A percentile compares a stretch with the other conserved stretches of the same genome.
Conservation (phyloP, 1,140 invertebrate genomes). For the Leucophenga varia region DNA sequence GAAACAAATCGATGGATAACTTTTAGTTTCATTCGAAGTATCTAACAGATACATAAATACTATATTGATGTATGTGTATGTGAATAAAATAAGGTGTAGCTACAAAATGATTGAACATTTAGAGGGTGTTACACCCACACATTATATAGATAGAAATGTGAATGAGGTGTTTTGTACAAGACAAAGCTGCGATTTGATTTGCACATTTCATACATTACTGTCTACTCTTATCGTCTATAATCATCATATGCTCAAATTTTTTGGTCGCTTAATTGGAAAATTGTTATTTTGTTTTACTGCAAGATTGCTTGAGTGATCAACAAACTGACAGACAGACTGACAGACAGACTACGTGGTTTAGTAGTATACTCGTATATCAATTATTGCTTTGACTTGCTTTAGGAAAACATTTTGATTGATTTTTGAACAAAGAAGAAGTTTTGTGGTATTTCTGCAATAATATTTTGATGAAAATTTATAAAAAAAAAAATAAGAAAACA, state of each 20-base stretch:
- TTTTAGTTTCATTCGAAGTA: constrained; percentile 50
- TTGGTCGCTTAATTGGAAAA: constrained; percentile 54
- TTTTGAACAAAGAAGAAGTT: constrained; percentile 22
- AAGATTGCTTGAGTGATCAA: too few species aligned
- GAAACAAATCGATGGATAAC: constrained; percentile 39
- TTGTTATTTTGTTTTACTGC: constrained; percentile 31
- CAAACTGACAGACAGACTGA: too few species aligned
- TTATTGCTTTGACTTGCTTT: constrained; percentile 2
- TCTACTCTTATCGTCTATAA: constrained; percentile 46
- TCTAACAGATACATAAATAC: constrained; percentile 13
- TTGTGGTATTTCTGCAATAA: constrained; percentile 40
- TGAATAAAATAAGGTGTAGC: too few species aligned
- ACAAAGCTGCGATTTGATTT: constrained; percentile 50
- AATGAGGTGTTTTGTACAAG: not conserved
- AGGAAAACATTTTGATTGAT: constrained; percentile 38
- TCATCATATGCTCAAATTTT: constrained; percentile 53
- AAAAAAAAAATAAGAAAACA: too few species aligned
- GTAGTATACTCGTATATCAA: too few species aligned
- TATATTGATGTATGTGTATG: too few species aligned
- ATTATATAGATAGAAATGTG: not conserved
- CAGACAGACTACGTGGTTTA: too few species aligned
- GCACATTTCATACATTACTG: constrained; percentile 36
- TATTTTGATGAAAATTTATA: too few species aligned
- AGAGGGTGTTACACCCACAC: too few species aligned
- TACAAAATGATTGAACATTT: too few species aligned